A percentile compares a stretch with the other conserved stretches of the same genome.
Evolutionary conservation across 2,113 vertebrate species (phyloP).

Genomic region (Stictonetta naevosa): DNA sequence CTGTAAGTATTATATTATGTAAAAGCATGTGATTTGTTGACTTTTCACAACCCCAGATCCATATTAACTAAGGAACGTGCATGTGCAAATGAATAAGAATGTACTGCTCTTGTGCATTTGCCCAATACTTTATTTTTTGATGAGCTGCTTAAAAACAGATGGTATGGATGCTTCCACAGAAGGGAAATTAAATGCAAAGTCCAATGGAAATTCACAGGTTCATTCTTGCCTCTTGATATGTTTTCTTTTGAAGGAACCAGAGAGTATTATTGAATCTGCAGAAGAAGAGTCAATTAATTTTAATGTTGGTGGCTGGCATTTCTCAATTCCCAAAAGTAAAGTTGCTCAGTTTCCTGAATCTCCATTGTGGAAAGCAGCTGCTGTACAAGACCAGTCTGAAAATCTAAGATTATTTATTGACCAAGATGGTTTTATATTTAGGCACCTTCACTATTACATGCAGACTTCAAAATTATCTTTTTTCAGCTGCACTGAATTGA

Average conservation of each 20-base stretch:
- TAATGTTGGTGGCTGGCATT: constrained; percentile 71
- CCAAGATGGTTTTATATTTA: constrained; percentile 73
- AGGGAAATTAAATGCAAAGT: background rate
- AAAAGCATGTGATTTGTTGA: background rate
- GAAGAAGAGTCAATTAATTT: constrained; percentile 60
- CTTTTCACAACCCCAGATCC: background rate
- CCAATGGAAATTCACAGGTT: background rate
- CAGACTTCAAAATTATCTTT: constrained; percentile 68
- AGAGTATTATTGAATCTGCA: background rate
- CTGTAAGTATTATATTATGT: too few species aligned
- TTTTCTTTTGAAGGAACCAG: constrained; percentile 49
- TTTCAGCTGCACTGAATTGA: constrained; percentile 64
- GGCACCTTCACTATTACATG: constrained; percentile 71
- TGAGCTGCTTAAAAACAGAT: background rate
- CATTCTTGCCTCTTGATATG: background rate
- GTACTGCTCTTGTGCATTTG: background rate
- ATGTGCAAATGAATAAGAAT: background rate
- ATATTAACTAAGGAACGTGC: too few species aligned
- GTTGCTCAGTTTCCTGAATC: constrained; percentile 68
- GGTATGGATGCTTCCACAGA: background rate
- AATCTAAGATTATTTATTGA: constrained; percentile 68
- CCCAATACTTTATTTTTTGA: background rate
- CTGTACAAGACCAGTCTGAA: constrained; percentile 32
- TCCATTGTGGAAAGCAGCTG: constrained; percentile 69
- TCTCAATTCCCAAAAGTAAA: constrained; percentile 70